Percentiles rank a stretch among this genome's conserved stretches.
These are phyloP conservation scores for Chaetura pelagica DNA, from an alignment of 2,113 vertebrate species.

Conservation along the genomic window DNA sequence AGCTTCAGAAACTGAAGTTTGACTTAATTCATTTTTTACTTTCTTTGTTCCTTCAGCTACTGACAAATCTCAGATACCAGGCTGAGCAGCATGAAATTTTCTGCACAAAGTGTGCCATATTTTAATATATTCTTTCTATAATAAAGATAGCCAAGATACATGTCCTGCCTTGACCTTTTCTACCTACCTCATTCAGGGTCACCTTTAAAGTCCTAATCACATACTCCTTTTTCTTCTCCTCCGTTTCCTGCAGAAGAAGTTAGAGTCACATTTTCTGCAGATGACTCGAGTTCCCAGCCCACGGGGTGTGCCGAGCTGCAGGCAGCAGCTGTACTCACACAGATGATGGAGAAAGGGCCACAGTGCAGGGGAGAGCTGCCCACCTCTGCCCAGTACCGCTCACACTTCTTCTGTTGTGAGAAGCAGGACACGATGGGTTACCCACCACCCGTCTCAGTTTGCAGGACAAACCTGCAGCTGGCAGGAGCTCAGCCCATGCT, in stretches of 20 bases:
- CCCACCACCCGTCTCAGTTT: not conserved
- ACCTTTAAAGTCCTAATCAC: slow-evolving; percentile 84
- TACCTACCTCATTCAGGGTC: slow-evolving; percentile 85
- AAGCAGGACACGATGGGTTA: slow-evolving; percentile 28
- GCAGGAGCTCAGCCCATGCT: not conserved
- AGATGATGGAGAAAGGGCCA: slow-evolving; percentile 85
- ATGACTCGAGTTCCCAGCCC: fast-evolving
- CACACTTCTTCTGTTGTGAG: slow-evolving; percentile 91
- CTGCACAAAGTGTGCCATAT: not conserved
- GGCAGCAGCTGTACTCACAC: slow-evolving; percentile 82
- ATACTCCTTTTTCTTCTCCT: slow-evolving; percentile 87
- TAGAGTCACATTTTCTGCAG: not conserved
- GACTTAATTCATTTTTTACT: not conserved
- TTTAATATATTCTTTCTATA: not conserved
- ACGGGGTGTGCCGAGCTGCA: not conserved
- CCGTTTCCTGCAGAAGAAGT: slow-evolving; percentile 80
- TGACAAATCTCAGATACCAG: not conserved
- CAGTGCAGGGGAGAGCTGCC: slow-evolving; percentile 70
- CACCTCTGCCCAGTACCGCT: slow-evolving; percentile 89
- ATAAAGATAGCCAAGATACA: not conserved
- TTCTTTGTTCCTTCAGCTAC: not conserved
- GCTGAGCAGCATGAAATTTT: not conserved
- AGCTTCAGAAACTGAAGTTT: not conserved
- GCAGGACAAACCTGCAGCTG: not conserved
- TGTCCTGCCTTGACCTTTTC: not conserved